Base-by-base conservation (phyloP, 1,140 invertebrate species). In the Apis laboriosa region DNA sequence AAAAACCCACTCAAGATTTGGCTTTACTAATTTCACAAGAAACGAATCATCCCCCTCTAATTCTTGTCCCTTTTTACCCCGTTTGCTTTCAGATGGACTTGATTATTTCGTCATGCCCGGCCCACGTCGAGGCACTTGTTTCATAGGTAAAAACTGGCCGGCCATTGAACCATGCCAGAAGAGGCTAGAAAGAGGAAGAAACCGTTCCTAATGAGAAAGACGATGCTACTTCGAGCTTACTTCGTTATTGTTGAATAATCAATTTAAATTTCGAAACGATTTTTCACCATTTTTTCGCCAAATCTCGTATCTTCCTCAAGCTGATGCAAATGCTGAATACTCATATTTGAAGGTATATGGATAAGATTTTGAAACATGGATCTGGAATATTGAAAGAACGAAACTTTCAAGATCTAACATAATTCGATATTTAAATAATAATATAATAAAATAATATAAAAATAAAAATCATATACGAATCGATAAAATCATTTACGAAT, bases 11-110 rank as follows among this genome's bases (percentile, higher is more conserved):
- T n/a, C 0, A 9, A 64, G 17, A 64, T 64, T 17, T 34, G 17
- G 17, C 28, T 15, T 21, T 9, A n/a, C n/a, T 15, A 67, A 49
- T 28, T 24, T 21, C 17, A 4, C 51, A 61, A 51, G 0, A 21
- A 43, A 34, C 49, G 77, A 55, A 15, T 43, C 17, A 17, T 8
- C 19, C 56, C 64, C 53, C 15, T 64, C 56, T 53, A 53, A 56
- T 78, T 51, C 56, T 83, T 51, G 58, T 3, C 76, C 34, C 28
- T 28, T 78, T 78, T 17, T 67, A 15, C 11, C 51, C 53, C 72
- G 63, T 88, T 49, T 86, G 83, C 51, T 90, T 90, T 79, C 84
- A 90, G 88, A 82, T 90, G 88, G 88, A 84, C 88, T 60, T 90
- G 88, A 90, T 88, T 88, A 58, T 88, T 87, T 66, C 75, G 80